These are phyloP conservation scores for Diarsia rubi DNA, from an alignment of 2,888 invertebrate species.

Conservation along the genomic window DNA sequence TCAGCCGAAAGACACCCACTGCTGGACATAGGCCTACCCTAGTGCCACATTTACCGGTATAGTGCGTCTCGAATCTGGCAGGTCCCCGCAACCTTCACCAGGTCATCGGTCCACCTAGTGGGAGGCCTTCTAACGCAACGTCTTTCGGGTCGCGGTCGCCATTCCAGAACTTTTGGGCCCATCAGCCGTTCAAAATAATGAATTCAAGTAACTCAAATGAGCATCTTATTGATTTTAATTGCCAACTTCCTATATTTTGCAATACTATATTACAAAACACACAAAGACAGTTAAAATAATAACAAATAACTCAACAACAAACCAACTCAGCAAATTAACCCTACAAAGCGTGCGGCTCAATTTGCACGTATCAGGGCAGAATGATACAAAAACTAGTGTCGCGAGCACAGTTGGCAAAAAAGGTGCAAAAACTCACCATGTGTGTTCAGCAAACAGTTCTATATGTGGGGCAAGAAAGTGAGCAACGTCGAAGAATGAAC, in stretches of 20 bases:
- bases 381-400: conserved; percentile 54
- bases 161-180: too few relatives aligned
- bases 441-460: conserved; percentile 59
- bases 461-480: conserved; percentile 61
- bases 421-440: conserved; percentile 55
- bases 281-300: background rate
- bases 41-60: too few relatives aligned
- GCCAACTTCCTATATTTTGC: background rate
- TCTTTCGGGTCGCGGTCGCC: too few relatives aligned
- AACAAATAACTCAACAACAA: conserved; percentile 1
- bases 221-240: background rate
- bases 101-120: too few relatives aligned
- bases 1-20: too few relatives aligned
- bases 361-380: conserved; percentile 24
- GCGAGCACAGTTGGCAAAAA: conserved; percentile 52
- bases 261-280: background rate
- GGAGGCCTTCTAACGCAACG: too few relatives aligned
- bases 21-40: too few relatives aligned
- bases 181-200: background rate
- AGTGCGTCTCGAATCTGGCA: too few relatives aligned
- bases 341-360: conserved; percentile 30
- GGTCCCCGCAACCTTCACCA: too few relatives aligned
- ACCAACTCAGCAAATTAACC: conserved; percentile 26
- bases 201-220: background rate
- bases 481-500: conserved; percentile 60